Base-by-base conservation (phyloP, 2,797 vertebrate genomes). In the Thamnophis elegans region DNA sequence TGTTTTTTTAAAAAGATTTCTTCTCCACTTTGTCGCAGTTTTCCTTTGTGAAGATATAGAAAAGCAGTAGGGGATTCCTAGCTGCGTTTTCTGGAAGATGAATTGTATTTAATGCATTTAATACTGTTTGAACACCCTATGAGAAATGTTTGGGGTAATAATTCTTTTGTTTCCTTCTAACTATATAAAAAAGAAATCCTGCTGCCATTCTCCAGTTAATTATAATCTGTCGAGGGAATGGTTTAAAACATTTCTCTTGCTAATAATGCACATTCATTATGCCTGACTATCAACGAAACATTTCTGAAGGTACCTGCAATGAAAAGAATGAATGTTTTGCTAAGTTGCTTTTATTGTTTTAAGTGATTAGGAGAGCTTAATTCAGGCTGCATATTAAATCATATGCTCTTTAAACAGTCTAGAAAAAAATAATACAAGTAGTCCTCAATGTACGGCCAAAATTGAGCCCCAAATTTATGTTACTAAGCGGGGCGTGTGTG, bases 131-230 rank as follows among this genome's bases (percentile, higher is more conserved):
- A 25, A n/a, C 95, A 96, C 96, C 94, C 93, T 95, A 90, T 94
- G 94, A 94, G 93, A 95, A 94, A 95, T 92, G 26, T 58, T 96
- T 89, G 92, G 90, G 88, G 10, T 12, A 82, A 93, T 94, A 90
- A 93, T 95, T 91, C 87, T 91, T 96, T 92, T 91, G 18, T 82
- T 92, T 93, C 87, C 2, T 94, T 94, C 55, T 91, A 90, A 65
- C 68, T 95, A 0, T 11, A 26, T 60, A 28, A 28, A n/a, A n/a
- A 68, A 93, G 92, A 94, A 95, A 95, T 95, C 22, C 25, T 86
- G 89, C 93, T 93, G 92, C 91, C 90, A 91, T 95, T 95, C 93
- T 91, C 93, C 95, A 96, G 93, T 95, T 95, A 93, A 97, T 96
- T 95, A 94, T 95, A 94, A 93, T 92, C 91, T 91, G 92, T 90